Evolutionary conservation across 1,140 invertebrate genomes (phyloP).

Genomic region (Vanessa tameamea): DNA sequence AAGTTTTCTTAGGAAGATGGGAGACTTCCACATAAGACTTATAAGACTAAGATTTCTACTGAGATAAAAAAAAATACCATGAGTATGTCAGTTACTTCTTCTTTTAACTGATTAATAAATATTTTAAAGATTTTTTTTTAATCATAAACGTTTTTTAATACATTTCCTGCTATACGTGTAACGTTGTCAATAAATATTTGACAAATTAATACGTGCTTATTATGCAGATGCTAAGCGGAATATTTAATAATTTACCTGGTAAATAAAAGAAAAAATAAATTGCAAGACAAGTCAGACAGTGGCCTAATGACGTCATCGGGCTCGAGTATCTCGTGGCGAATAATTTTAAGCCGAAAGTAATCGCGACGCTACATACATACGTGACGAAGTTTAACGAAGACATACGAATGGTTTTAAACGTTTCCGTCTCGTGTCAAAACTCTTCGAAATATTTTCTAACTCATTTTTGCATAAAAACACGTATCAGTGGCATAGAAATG

Average conservation of each 20-base stretch:
- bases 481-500: too few relatives aligned
- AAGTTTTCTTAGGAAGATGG: slow-evolving; percentile 11
- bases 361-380: not conserved
- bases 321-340: slow-evolving; percentile 1
- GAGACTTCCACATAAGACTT: slow-evolving; percentile 10
- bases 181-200: not conserved
- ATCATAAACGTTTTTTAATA: not conserved
- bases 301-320: not conserved
- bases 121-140: not conserved
- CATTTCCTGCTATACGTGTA: not conserved
- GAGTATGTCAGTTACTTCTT: too few relatives aligned
- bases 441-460: too few relatives aligned
- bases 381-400: slow-evolving; percentile 1
- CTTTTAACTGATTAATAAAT: not conserved
- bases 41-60: slow-evolving; percentile 2
- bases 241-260: not conserved
- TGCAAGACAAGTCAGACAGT: not conserved
- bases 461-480: too few relatives aligned
- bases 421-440: too few relatives aligned
- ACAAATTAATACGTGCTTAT: not conserved
- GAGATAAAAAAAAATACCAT: not conserved
- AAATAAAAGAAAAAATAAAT: too few relatives aligned
- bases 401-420: not conserved
- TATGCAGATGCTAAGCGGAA: not conserved
- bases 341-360: not conserved